These are phyloP conservation scores for Dromius quadrimaculatus DNA, from an alignment of 2,888 invertebrate species.

Conservation along the genomic window DNA sequence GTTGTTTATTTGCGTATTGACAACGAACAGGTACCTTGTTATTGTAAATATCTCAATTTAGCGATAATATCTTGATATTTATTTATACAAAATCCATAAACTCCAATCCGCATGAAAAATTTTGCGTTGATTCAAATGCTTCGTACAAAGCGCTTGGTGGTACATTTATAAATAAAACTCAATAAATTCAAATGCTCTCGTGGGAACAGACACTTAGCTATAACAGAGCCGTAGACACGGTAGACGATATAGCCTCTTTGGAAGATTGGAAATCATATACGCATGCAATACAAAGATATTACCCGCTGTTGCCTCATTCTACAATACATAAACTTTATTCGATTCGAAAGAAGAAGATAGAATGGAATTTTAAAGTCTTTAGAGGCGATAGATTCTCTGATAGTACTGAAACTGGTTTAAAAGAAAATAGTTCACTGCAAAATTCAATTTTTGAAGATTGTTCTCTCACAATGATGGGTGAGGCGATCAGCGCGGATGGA, in stretches of 20 bases:
- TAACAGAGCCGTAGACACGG: background rate
- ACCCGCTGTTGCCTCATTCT: background rate
- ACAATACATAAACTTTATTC: background rate
- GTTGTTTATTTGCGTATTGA: too few relatives aligned
- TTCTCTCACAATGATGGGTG: too few relatives aligned
- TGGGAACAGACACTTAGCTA: background rate
- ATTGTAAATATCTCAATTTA: too few relatives aligned
- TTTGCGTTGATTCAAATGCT: background rate
- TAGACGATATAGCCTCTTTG: too few relatives aligned
- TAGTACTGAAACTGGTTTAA: too few relatives aligned
- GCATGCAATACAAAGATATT: background rate
- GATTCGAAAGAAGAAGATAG: background rate
- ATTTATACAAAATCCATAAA: background rate
- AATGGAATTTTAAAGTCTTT: background rate
- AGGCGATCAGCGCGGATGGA: too few relatives aligned
- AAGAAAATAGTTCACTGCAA: too few relatives aligned
- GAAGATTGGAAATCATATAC: background rate
- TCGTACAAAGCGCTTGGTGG: background rate
- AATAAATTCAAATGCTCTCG: slow-evolving; percentile 6
- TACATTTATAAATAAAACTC: slow-evolving; percentile 15
- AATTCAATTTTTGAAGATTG: too few relatives aligned
- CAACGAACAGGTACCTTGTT: too few relatives aligned
- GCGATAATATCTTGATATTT: too few relatives aligned
- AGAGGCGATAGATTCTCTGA: background rate
- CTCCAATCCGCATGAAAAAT: background rate